Conservation (phyloP, 2,888 invertebrate genomes). For the Drosophila rellima region DNA sequence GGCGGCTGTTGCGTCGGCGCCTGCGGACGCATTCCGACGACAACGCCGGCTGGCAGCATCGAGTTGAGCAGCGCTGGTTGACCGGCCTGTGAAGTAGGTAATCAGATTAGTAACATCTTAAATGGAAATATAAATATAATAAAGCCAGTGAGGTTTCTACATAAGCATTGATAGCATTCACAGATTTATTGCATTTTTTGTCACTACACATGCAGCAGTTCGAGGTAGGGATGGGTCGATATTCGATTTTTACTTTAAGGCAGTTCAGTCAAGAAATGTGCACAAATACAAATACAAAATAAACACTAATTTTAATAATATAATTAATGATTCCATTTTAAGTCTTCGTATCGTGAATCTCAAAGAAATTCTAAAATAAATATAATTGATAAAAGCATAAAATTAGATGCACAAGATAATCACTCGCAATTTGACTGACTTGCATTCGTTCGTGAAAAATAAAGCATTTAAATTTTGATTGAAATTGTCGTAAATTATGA, state of each 20-base stretch:
- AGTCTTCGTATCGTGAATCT: background rate
- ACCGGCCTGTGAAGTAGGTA: constrained; percentile 83
- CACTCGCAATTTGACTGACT: background rate
- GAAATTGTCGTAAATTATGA: constrained; percentile 11
- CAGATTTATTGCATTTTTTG: constrained; percentile 3
- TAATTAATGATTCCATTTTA: background rate
- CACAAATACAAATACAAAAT: constrained; percentile 40
- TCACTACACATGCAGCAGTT: constrained; percentile 63
- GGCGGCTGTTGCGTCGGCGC: constrained; percentile 90
- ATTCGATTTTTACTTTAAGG: too few relatives aligned
- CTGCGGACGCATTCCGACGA: constrained; percentile 93
- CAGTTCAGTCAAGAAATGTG: constrained; percentile 55
- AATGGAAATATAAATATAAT: constrained; percentile 42
- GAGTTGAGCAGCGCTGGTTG: constrained; percentile 88
- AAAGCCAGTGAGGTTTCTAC: constrained; percentile 15
- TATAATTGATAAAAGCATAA: constrained; percentile 27
- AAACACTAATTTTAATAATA: constrained; percentile 7
- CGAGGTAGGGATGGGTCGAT: constrained; percentile 11
- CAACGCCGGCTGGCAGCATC: constrained; percentile 91
- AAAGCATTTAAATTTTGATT: constrained; percentile 1
- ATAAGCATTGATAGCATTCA: constrained; percentile 34
- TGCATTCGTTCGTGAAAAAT: background rate
- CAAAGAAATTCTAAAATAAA: constrained; percentile 9
- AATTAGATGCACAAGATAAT: constrained; percentile 1
- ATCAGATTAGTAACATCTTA: constrained; percentile 69